A percentile compares a stretch with the other conserved stretches of the same genome.
Evolutionary conservation across 2,888 invertebrate genomes (phyloP).

Genomic region (Bombylius major): DNA sequence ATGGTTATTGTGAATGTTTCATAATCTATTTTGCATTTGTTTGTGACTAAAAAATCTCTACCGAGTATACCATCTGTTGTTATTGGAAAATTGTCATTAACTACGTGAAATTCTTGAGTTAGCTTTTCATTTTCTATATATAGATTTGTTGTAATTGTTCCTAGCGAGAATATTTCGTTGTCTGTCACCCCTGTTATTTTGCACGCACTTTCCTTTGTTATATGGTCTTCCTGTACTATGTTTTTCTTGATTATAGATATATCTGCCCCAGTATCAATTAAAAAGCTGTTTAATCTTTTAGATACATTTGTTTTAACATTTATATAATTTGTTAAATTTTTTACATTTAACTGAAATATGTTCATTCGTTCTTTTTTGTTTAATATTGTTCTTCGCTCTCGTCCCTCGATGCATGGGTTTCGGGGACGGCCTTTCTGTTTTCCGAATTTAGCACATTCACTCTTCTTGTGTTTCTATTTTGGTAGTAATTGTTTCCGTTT

Average conservation of each 20-base stretch:
- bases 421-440: too few relatives aligned
- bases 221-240: not conserved
- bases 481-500: too few relatives aligned
- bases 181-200: not conserved
- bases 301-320: not conserved
- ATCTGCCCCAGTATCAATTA: not conserved
- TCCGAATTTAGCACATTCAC: too few relatives aligned
- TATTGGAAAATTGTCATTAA: conserved; percentile 3
- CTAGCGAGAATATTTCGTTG: not conserved
- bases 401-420: too few relatives aligned
- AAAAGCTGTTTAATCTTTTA: not conserved
- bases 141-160: not conserved
- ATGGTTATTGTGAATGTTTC: conserved; percentile 2
- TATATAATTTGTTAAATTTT: not conserved
- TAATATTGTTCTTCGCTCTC: too few relatives aligned
- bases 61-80: conserved; percentile 3
- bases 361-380: not conserved
- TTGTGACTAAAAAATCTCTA: not conserved
- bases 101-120: not conserved
- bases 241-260: not conserved
- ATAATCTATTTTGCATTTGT: conserved; percentile 2
- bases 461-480: too few relatives aligned
- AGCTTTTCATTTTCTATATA: not conserved
- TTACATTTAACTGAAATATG: not conserved
- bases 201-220: not conserved